These are phyloP conservation scores for Arge pagana DNA, from an alignment of 2,888 invertebrate genomes.

Conservation along the genomic window DNA sequence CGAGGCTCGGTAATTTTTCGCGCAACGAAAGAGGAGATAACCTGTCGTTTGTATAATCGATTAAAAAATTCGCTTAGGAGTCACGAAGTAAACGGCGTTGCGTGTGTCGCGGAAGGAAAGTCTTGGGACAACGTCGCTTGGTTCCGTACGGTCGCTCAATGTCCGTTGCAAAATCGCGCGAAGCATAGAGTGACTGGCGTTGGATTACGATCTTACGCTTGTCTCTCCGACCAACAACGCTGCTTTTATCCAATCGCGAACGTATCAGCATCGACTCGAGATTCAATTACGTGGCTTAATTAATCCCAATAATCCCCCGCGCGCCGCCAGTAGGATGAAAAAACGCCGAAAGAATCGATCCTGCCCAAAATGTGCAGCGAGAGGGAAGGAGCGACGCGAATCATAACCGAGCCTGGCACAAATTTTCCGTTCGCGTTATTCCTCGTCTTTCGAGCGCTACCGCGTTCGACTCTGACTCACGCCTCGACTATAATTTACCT, in stretches of 20 bases:
- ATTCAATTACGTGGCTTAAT: conserved; percentile 11
- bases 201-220: conserved; percentile 3
- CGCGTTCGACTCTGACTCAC: no score
- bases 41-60: conserved; percentile 8
- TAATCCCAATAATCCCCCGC: no score
- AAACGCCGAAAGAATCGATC: no score
- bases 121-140: conserved; percentile 4
- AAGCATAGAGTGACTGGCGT: conserved; percentile 14
- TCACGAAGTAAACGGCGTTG: conserved; percentile 11
- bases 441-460: no score
- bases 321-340: no score
- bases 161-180: conserved; percentile 10
- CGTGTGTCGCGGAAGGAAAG: conserved; percentile 16
- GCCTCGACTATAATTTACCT: no score
- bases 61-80: conserved; percentile 7
- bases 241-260: background rate
- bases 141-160: conserved; percentile 4
- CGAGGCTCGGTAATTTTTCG: conserved; percentile 6
- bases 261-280: background rate
- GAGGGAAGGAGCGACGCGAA: no score
- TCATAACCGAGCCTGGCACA: no score
- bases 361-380: no score
- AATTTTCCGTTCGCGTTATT: no score
- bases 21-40: conserved; percentile 10
- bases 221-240: background rate